Conservation (phyloP, 2,888 invertebrate genomes). For the Hololepta plana region DNA sequence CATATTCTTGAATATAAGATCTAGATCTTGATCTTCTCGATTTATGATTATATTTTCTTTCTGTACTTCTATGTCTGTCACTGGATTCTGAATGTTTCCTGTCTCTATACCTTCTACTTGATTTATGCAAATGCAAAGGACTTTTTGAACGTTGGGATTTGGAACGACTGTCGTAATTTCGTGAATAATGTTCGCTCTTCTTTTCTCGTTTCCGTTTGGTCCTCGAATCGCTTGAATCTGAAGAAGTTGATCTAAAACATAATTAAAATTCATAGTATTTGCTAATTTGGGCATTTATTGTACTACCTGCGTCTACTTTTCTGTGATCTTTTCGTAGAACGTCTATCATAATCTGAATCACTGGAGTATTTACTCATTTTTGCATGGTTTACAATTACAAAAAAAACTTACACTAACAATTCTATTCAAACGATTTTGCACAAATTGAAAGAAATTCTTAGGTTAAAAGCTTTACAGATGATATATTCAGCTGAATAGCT, state of each 20-base stretch:
- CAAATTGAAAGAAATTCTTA: too few relatives aligned
- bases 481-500: too few relatives aligned
- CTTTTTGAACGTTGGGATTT: background rate
- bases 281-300: too few relatives aligned
- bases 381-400: too few relatives aligned
- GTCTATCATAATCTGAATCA: conserved; percentile 25
- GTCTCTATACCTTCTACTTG: too few relatives aligned
- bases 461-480: too few relatives aligned
- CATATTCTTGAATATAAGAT: conserved; percentile 23
- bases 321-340: conserved; percentile 20
- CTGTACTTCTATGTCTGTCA: conserved; percentile 13
- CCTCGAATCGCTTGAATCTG: conserved; percentile 18
- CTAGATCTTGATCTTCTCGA: conserved; percentile 21
- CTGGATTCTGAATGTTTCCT: conserved; percentile 15
- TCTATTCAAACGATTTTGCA: too few relatives aligned
- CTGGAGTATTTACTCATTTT: conserved; percentile 30
- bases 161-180: background rate
- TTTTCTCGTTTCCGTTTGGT: conserved; percentile 14
- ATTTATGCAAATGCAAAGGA: background rate
- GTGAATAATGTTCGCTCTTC: too few relatives aligned
- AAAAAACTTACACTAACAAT: too few relatives aligned
- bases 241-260: conserved; percentile 20
- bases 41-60: conserved; percentile 13
- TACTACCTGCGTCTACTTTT: conserved; percentile 18
- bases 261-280: background rate